phyloP scores from a whole-genome alignment of 2,888 invertebrate genomes.

The Parascotia fuliginaria region DNA sequence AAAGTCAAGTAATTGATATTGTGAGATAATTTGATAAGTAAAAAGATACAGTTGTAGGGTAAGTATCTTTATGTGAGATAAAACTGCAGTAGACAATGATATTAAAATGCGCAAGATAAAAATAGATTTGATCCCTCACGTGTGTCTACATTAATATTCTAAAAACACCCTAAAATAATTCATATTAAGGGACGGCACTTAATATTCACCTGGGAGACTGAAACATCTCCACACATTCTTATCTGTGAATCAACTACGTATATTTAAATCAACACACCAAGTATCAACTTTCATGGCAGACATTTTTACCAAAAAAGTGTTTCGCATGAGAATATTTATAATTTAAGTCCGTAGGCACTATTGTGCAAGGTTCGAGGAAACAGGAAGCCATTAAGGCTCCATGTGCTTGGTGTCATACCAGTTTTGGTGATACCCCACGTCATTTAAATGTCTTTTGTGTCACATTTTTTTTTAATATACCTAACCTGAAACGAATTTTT shows the following conservation, averaged over 20 bases:
- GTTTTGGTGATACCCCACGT: conserved; percentile 61
- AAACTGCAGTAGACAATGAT: too few species aligned
- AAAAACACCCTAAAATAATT: not conserved
- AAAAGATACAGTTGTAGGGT: too few species aligned
- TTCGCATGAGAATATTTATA: conserved; percentile 60
- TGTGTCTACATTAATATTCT: conserved; percentile 3
- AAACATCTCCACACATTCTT: conserved; percentile 10
- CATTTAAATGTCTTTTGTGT: conserved; percentile 50
- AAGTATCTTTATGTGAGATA: too few species aligned
- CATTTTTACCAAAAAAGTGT: conserved; percentile 60
- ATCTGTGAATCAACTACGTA: conserved; percentile 11
- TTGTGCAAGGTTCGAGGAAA: conserved; percentile 72
- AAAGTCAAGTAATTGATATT: too few species aligned
- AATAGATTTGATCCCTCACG: not conserved
- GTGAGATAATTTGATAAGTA: too few species aligned
- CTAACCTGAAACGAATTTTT: not conserved
- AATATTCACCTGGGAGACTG: conserved; percentile 2
- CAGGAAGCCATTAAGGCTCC: conserved; percentile 80
- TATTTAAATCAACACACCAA: conserved; percentile 41
- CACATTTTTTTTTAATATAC: conserved; percentile 12
- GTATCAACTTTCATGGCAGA: conserved; percentile 36
- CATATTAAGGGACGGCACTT: conserved; percentile 2
- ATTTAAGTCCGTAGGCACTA: conserved; percentile 69
- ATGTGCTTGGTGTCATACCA: conserved; percentile 69
- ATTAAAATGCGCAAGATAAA: too few species aligned